Base-by-base conservation (phyloP, 1,140 invertebrate genomes). In the Mya arenaria region DNA sequence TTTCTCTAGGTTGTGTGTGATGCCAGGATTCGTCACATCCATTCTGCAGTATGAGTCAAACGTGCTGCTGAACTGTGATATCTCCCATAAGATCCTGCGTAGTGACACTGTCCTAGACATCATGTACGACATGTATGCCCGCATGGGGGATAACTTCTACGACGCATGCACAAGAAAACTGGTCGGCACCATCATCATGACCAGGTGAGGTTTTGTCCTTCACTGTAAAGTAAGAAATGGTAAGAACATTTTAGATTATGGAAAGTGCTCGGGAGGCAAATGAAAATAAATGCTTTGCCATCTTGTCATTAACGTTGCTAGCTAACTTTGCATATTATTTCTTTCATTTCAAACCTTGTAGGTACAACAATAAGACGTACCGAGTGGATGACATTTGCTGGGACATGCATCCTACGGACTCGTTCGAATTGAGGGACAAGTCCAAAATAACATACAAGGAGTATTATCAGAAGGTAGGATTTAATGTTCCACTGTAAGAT, bases 361-460 rank as follows among this genome's bases (percentile, higher is more conserved):
- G 75, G 32, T 78, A 99, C 86, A 99, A 99, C 86, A 98, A 98
- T 86, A 96, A 95, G 87, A 96, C 96, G 0, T 99, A 99, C 89
- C 93, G 95, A 37, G 94, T 99, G 23, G 97, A 98, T 92, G 98
- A 99, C 88, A 95, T 99, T 0, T 94, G 95, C 69, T 98, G 95
- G 91, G 93, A 96, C 60, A 95, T 95, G 89, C 93, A 93, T 19
- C 95, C 95, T 15, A 93, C 84, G 0, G 94, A 95, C 0, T 91
- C 85, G 0, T 96, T 95, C 56, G 94, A 92, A 5, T 94, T 94
- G 28, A 93, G 93, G 44, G 94, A 94, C 87, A 94, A 94, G 0
- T 93, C 94, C 15, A 93, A 94, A 52, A 94, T 96, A 0, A 92
- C 95, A 0, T 96, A 96, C 81, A 83, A 95, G 0, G 94, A 98